Evolutionary conservation across 1,140 invertebrate genomes (phyloP), one percentile per base, ranked within the genome.

Genomic region (Elymnias hypermnestra): DNA sequence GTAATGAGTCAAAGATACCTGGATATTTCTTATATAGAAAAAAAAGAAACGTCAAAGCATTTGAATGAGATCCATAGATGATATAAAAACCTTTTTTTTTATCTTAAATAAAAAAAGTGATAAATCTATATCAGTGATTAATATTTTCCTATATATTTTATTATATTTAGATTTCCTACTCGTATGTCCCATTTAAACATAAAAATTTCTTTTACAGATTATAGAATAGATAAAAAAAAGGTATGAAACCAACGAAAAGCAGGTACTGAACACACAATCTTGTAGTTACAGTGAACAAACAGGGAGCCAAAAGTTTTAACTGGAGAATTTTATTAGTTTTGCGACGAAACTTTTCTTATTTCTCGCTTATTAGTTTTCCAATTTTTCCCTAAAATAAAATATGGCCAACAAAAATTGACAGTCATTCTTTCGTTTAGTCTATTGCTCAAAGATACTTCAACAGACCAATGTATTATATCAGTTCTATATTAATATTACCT

Each of bases 251-350:
- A 13, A 31, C 29, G 13, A 18, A 1, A n/a, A 15, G 2, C 18
- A 44, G 40, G 26, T 44, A 44, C 28, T 18, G 40, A 38, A 33
- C 49, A 38, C 21, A 44, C 41, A 44, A 29, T 44, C 28, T 37
- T 31, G 8, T 43, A 23, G 38, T 43, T 28, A 39, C 40, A 13
- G 5, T 9, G 42, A 38, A 44, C 41, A 52, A 52, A 43, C 28
- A 36, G 26, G 12, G 18, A 28, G n/a, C 31, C 7, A 31, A 35
- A 50, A 48, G 35, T 63, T 63, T 63, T 45, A 37, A 53, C 53
- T 57, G 39, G 50, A 57, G 47, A 42, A 49, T 56, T 62, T 66
- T 66, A 66, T 66, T 58, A 58, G 46, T 57, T 62, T 44, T 25
- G 15, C 42, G 9, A 29, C 13, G 31, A 19, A 45, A 51, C 46